A percentile compares a stretch with the other conserved stretches of the same genome.
These are phyloP conservation scores for Myiozetetes cayanensis DNA, from an alignment of 2,113 vertebrate species.

Conservation along the genomic window DNA sequence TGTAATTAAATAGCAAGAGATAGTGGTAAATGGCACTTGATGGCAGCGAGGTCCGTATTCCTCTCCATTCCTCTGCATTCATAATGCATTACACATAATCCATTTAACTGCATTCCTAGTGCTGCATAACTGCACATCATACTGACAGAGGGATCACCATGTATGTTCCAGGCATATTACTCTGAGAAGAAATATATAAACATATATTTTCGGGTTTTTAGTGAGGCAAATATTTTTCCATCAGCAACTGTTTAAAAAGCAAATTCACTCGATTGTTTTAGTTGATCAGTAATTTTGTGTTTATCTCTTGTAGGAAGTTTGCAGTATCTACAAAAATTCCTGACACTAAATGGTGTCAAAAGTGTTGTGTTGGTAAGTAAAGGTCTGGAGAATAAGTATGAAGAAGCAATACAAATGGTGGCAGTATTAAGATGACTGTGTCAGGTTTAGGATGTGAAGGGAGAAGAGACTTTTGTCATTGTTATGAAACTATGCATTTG, in stretches of 20 bases:
- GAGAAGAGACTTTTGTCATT: not conserved
- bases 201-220: not conserved
- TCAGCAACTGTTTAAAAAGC: not conserved
- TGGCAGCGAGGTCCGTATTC: not conserved
- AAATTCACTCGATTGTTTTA: not conserved
- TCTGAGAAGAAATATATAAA: not conserved
- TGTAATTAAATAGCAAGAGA: not conserved
- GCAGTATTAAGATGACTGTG: not conserved
- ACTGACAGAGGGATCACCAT: not conserved
- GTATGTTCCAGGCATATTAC: not conserved
- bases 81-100: no score
- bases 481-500: not conserved
- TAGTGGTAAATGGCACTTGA: not conserved
- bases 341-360: conserved; percentile 98
- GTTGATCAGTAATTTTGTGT: not conserved
- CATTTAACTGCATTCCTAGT: not conserved
- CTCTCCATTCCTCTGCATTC: not conserved
- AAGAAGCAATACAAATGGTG: not conserved
- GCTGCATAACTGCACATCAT: not conserved
- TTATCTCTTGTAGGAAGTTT: conserved; percentile 87
- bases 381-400: not conserved
- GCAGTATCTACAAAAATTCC: conserved; percentile 96
- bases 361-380: conserved; percentile 96
- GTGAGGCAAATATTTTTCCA: not conserved
- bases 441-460: not conserved